Conservation (phyloP, 1,140 invertebrate genomes). For the Drosophila eugracilis region DNA sequence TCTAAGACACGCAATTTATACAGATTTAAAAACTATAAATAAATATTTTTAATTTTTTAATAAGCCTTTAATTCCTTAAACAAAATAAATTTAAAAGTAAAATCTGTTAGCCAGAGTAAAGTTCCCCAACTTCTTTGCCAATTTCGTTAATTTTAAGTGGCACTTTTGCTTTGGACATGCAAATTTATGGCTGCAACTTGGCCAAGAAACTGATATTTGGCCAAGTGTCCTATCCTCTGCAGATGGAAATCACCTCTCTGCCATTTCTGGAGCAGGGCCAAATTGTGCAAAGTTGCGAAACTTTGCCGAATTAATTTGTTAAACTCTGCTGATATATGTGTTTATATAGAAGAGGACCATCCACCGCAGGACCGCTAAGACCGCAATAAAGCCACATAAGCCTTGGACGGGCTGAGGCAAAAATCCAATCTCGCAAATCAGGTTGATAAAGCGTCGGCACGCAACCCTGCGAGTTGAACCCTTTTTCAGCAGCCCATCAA, state of each 20-base stretch:
- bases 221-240: constrained; percentile 16
- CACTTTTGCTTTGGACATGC: constrained; percentile 20
- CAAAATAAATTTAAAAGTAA: background rate
- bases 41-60: background rate
- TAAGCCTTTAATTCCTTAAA: background rate
- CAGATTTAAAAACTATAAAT: too few relatives aligned
- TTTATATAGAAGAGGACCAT: constrained; percentile 18
- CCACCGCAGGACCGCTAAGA: constrained; percentile 61
- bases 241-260: background rate
- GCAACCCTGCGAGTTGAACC: constrained; percentile 64
- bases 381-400: constrained; percentile 81
- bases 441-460: constrained; percentile 80
- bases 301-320: constrained; percentile 75
- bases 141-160: constrained; percentile 15
- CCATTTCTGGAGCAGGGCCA: constrained; percentile 48
- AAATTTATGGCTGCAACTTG: constrained; percentile 54
- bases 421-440: constrained; percentile 81
- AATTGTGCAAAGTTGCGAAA: constrained; percentile 74
- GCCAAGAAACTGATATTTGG: constrained; percentile 44
- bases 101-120: background rate
- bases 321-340: constrained; percentile 61
- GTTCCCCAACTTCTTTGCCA: constrained; percentile 1
- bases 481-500: constrained; percentile 62
- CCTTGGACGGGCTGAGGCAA: constrained; percentile 34
- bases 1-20: too few relatives aligned